phyloP scores from a whole-genome alignment of 2,888 invertebrate species.

The Thyatira batis region DNA sequence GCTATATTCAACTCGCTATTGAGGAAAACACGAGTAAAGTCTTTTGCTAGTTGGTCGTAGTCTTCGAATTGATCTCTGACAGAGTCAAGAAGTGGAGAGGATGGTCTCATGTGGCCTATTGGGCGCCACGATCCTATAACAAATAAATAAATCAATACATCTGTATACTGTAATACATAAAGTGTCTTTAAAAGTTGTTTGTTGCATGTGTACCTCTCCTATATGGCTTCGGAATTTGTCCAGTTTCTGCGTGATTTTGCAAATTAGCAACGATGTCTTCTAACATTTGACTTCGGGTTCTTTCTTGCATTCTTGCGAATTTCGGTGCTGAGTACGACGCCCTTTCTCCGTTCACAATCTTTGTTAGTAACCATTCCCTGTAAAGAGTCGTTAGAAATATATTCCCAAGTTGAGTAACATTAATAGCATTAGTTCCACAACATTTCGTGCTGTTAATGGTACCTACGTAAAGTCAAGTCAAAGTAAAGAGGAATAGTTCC shows the following conservation, averaged over 20 bases:
- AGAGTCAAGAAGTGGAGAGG: slow-evolving; percentile 94
- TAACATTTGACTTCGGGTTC: slow-evolving; percentile 95
- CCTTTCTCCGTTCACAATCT: slow-evolving; percentile 96
- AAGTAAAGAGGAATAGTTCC: slow-evolving; percentile 11
- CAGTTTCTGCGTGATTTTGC: slow-evolving; percentile 96
- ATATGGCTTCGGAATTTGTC: slow-evolving; percentile 97
- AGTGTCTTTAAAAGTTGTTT: too few relatives aligned
- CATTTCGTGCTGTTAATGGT: slow-evolving; percentile 11
- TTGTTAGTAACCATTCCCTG: slow-evolving; percentile 95
- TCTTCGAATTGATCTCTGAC: slow-evolving; percentile 97
- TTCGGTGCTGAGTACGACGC: slow-evolving; percentile 97
- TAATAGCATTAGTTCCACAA: background rate
- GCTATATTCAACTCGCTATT: slow-evolving; percentile 91
- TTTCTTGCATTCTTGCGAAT: slow-evolving; percentile 96
- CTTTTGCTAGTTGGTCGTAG: slow-evolving; percentile 96
- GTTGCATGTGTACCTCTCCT: slow-evolving; percentile 83
- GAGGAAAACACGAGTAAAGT: slow-evolving; percentile 94
- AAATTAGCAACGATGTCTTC: slow-evolving; percentile 97
- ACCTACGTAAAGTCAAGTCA: slow-evolving; percentile 14
- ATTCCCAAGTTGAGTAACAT: background rate
- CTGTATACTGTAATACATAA: too few relatives aligned
- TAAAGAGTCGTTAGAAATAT: slow-evolving; percentile 9
- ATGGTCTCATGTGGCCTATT: slow-evolving; percentile 96
- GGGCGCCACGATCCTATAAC: slow-evolving; percentile 93
- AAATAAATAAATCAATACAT: background rate